These are phyloP conservation scores for Lagocephalus sceleratus DNA, from an alignment of 2,797 vertebrate genomes.

Conservation along the genomic window DNA sequence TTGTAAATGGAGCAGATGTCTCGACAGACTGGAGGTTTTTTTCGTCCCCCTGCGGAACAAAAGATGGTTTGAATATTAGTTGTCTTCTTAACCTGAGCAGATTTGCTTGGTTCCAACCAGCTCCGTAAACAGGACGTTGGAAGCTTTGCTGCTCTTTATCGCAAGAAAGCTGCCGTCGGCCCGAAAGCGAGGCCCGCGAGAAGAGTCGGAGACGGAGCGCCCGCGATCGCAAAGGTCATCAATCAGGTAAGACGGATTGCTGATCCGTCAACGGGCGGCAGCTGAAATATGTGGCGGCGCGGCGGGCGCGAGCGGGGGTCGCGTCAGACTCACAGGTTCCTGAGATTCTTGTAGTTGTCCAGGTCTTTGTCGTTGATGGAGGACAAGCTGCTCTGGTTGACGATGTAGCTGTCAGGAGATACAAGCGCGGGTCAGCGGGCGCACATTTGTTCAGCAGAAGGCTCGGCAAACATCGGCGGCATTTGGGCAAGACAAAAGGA, in stretches of 20 bases:
- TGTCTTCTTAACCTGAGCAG: no score
- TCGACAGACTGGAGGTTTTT: background rate
- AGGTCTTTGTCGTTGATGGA: slow-evolving; percentile 93
- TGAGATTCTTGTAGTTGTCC: slow-evolving; percentile 88
- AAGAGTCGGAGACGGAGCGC: no score
- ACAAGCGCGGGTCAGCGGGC: slow-evolving; percentile 50
- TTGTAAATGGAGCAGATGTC: slow-evolving; percentile 1
- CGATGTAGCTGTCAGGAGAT: slow-evolving; percentile 85
- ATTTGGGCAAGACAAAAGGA: slow-evolving; percentile 28
- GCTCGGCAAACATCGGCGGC: slow-evolving; percentile 21
- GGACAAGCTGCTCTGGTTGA: slow-evolving; percentile 88
- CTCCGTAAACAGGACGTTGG: no score
- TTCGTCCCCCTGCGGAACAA: background rate
- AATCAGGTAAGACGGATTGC: no score
- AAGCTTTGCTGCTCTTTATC: no score
- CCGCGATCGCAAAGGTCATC: no score
- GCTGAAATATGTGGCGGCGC: no score
- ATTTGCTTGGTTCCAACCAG: no score
- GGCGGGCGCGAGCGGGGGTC: background rate
- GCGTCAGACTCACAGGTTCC: slow-evolving; percentile 88
- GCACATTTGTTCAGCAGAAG: slow-evolving; percentile 29
- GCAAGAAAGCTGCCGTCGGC: no score
- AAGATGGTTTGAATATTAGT: background rate
- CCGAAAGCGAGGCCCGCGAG: no score
- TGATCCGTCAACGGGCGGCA: no score